These are phyloP conservation scores for Tiliacea aurago DNA, from an alignment of 2,888 invertebrate genomes.

Conservation along the genomic window DNA sequence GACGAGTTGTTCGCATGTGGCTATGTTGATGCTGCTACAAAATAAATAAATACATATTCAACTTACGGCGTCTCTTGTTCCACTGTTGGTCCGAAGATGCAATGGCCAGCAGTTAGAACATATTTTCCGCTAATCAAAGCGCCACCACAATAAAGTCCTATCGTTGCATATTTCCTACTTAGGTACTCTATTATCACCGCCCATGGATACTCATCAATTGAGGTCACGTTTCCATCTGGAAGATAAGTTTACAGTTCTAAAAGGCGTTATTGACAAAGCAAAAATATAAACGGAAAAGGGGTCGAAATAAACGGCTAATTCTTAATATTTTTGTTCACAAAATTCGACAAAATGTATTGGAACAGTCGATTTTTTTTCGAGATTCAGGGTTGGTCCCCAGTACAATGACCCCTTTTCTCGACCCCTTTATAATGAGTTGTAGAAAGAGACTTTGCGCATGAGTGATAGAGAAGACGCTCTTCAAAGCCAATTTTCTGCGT, in stretches of 20 bases:
- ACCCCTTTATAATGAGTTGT: too few relatives aligned
- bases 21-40: too few relatives aligned
- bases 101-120: slow-evolving; percentile 90
- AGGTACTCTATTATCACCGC: slow-evolving; percentile 85
- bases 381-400: background rate
- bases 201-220: slow-evolving; percentile 90
- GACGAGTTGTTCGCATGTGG: too few relatives aligned
- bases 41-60: too few relatives aligned
- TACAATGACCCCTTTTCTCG: too few relatives aligned
- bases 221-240: slow-evolving; percentile 68
- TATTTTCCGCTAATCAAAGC: slow-evolving; percentile 87
- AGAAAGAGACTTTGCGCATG: background rate
- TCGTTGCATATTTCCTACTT: background rate
- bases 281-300: background rate
- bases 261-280: background rate
- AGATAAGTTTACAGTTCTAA: background rate
- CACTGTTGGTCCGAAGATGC: slow-evolving; percentile 82
- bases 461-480: background rate
- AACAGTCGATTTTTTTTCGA: background rate
- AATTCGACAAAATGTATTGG: background rate
- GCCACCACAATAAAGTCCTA: slow-evolving; percentile 84
- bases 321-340: background rate
- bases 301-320: background rate
- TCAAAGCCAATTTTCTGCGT: background rate
- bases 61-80: slow-evolving; percentile 83